Percentiles rank a stretch among this genome's conserved stretches.
These are phyloP conservation scores for Cydia fagiglandana DNA, from an alignment of 1,140 invertebrate species.

Conservation along the genomic window DNA sequence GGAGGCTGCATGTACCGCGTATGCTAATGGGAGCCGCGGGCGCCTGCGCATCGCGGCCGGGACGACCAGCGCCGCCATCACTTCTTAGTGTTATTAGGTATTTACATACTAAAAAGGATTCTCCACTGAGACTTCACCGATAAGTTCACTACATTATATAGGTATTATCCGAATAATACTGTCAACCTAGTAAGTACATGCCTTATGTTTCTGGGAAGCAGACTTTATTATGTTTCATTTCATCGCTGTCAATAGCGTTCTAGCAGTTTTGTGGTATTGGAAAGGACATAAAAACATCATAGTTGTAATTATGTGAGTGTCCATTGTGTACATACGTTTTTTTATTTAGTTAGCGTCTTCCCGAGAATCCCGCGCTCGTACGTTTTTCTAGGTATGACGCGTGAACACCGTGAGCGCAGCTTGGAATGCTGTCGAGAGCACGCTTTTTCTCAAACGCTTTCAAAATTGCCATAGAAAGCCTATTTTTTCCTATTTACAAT, in stretches of 20 bases:
- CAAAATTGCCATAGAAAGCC: conserved; percentile 14
- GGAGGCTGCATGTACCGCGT: conserved; percentile 12
- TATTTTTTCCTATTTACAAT: not conserved
- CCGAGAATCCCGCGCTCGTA: conserved; percentile 57
- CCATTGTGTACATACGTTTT: conserved; percentile 56
- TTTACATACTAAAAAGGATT: conserved; percentile 16
- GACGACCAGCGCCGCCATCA: not conserved
- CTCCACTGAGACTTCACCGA: not conserved
- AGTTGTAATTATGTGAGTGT: conserved; percentile 48
- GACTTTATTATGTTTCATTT: conserved; percentile 2
- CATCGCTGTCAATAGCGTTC: conserved; percentile 13
- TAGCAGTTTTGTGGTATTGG: not conserved
- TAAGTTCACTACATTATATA: not conserved
- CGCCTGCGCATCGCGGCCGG: not conserved
- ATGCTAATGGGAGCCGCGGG: conserved; percentile 39
- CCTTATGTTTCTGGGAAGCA: not conserved
- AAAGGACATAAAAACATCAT: conserved; percentile 20
- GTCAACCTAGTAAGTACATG: not conserved
- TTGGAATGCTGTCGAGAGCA: conserved; percentile 53
- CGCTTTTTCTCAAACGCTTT: conserved; percentile 39
- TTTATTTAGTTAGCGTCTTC: conserved; percentile 52
- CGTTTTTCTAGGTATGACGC: conserved; percentile 58
- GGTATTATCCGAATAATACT: not conserved
- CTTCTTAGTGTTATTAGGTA: conserved; percentile 14
- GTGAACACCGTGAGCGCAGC: conserved; percentile 55